These are phyloP conservation scores for Clupea harengus DNA, from an alignment of 2,113 vertebrate genomes.

Conservation along the genomic window DNA sequence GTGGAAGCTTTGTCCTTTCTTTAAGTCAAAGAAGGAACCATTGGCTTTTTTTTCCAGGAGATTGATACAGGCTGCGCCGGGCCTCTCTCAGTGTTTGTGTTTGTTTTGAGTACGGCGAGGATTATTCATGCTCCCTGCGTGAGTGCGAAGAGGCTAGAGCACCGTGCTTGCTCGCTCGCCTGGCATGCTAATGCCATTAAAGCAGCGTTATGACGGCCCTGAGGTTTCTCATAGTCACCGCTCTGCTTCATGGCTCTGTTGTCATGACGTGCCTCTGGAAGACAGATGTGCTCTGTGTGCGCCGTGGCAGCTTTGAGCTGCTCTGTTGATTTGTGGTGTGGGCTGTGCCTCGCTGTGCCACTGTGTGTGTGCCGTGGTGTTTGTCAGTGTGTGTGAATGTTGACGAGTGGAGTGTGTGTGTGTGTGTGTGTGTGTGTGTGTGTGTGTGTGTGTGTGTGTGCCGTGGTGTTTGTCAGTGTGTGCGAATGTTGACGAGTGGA, in stretches of 20 bases:
- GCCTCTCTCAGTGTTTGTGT: not conserved
- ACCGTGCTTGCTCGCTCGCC: not conserved
- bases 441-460: not conserved
- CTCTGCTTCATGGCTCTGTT: not conserved
- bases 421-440: too few species aligned
- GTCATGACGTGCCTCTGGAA: not conserved
- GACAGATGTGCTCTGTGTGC: not conserved
- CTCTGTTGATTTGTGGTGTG: not conserved
- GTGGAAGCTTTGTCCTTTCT: not conserved
- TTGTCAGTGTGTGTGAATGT: not conserved
- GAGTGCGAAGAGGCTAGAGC: not conserved
- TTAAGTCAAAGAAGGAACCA: conserved; percentile 4
- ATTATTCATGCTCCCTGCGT: conserved; percentile 15
- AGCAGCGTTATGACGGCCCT: not conserved
- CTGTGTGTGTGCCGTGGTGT: not conserved
- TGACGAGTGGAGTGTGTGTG: not conserved
- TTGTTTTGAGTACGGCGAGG: not conserved
- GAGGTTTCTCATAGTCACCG: not conserved
- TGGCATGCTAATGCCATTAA: conserved; percentile 9
- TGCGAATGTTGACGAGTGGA: not conserved
- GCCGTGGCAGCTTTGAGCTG: not conserved
- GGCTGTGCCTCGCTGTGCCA: not conserved
- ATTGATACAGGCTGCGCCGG: not conserved
- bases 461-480: not conserved
- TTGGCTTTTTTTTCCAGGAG: conserved; percentile 13